These are phyloP conservation scores for Marisa cornuarietis DNA, from an alignment of 1,140 invertebrate species.

Conservation along the genomic window DNA sequence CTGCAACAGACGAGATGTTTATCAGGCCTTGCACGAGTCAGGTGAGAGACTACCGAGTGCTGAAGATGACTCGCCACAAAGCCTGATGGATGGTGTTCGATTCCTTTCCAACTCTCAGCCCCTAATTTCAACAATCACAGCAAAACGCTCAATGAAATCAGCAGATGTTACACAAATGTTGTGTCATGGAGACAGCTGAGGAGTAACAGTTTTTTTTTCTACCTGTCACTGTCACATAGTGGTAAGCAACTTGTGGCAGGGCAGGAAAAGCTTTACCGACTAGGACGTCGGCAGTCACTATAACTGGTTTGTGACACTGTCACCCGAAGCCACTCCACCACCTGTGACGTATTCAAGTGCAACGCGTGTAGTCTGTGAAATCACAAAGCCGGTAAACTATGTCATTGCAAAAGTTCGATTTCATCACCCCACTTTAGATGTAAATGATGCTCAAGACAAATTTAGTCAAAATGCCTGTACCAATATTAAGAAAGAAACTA, in stretches of 20 bases:
- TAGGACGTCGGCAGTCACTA: not conserved
- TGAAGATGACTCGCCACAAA: not conserved
- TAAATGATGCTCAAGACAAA: not conserved
- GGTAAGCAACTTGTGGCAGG: not conserved
- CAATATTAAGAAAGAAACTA: not conserved
- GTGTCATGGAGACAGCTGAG: too few relatives aligned
- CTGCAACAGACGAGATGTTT: slow-evolving; percentile 1
- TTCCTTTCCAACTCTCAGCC: too few relatives aligned
- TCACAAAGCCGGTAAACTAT: too few relatives aligned
- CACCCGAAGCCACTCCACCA: too few relatives aligned
- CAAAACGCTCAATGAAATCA: not conserved
- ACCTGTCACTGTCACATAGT: too few relatives aligned
- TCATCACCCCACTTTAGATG: not conserved
- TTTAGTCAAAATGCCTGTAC: not conserved
- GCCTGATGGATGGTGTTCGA: too few relatives aligned
- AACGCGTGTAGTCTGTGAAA: too few relatives aligned
- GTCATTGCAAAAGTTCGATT: too few relatives aligned
- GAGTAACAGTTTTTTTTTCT: too few relatives aligned
- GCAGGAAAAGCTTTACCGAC: not conserved
- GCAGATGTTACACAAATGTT: not conserved
- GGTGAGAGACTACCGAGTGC: not conserved
- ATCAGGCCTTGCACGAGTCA: slow-evolving; percentile 12
- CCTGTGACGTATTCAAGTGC: too few relatives aligned
- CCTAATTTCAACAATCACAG: not conserved
- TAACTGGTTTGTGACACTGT: too few relatives aligned